Conservation (phyloP, 1,140 invertebrate species). For the Diabrotica virgifera region DNA sequence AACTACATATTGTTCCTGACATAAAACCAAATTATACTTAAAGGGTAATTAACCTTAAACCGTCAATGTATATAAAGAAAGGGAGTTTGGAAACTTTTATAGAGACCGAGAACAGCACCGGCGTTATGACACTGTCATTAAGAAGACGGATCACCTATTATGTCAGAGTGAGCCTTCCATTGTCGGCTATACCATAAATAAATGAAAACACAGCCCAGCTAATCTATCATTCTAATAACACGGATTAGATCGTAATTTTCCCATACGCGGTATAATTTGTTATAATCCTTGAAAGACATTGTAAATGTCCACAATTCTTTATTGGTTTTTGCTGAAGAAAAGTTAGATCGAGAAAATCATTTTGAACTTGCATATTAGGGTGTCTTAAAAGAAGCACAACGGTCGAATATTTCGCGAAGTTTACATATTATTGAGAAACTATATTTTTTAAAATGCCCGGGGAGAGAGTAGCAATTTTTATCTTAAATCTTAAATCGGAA, state of each 20-base stretch:
- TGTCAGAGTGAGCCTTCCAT: constrained; percentile 18
- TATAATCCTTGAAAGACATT: constrained; percentile 11
- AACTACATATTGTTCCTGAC: too few relatives aligned
- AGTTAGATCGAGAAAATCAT: too few relatives aligned
- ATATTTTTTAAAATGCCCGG: too few relatives aligned
- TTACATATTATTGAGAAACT: too few relatives aligned
- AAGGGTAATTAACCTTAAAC: background rate
- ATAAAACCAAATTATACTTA: background rate
- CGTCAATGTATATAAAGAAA: constrained; percentile 8
- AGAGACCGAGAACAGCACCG: constrained; percentile 20
- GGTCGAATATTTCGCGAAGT: too few relatives aligned
- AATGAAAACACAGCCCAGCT: constrained; percentile 24
- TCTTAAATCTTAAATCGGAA: too few relatives aligned
- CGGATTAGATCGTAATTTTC: constrained; percentile 14
- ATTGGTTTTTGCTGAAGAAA: background rate
- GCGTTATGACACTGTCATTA: constrained; percentile 21
- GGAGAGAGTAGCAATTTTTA: too few relatives aligned
- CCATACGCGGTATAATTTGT: constrained; percentile 2
- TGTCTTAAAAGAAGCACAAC: too few relatives aligned
- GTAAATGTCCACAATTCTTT: constrained; percentile 4
- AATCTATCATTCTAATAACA: constrained; percentile 35
- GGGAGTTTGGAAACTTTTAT: constrained; percentile 20
- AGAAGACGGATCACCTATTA: constrained; percentile 34
- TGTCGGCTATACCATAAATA: constrained; percentile 18
- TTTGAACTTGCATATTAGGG: too few relatives aligned